phyloP scores from a whole-genome alignment of 2,797 vertebrate species.

The Spondyliosoma cantharus region DNA sequence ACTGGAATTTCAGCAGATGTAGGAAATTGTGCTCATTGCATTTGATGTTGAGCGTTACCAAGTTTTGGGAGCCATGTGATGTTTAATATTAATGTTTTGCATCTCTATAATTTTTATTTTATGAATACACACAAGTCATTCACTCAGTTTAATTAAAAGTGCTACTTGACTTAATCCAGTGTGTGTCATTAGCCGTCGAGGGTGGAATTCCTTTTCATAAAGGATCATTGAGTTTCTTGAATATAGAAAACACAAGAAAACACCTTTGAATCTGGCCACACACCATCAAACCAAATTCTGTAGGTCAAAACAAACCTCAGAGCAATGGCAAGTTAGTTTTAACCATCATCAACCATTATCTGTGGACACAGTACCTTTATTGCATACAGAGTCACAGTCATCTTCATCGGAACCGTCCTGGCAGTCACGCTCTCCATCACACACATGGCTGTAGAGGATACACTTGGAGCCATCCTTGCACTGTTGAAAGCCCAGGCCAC shows the following conservation, averaged over 20 bases:
- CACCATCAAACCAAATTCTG: no score
- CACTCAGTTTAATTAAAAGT: background rate
- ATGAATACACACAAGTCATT: background rate
- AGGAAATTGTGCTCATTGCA: no score
- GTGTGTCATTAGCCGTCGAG: no score
- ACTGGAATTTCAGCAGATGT: background rate
- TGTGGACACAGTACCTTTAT: slow-evolving; percentile 54
- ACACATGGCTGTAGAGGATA: slow-evolving; percentile 80
- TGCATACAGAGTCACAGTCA: slow-evolving; percentile 79
- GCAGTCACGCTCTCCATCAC: slow-evolving; percentile 89
- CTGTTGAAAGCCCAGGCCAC: slow-evolving; percentile 67
- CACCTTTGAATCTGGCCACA: background rate
- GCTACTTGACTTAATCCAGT: background rate
- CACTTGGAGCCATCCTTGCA: slow-evolving; percentile 85
- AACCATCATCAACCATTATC: background rate
- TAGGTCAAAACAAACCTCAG: no score
- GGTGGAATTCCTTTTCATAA: no score
- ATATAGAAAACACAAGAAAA: background rate
- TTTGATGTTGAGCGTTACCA: background rate
- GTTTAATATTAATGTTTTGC: background rate
- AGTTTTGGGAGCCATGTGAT: no score
- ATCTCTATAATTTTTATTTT: background rate
- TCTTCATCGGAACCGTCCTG: slow-evolving; percentile 89
- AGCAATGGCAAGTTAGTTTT: background rate
- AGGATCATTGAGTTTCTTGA: no score